Conservation (phyloP, 2,113 vertebrate species). For the Rhinoderma darwinii region DNA sequence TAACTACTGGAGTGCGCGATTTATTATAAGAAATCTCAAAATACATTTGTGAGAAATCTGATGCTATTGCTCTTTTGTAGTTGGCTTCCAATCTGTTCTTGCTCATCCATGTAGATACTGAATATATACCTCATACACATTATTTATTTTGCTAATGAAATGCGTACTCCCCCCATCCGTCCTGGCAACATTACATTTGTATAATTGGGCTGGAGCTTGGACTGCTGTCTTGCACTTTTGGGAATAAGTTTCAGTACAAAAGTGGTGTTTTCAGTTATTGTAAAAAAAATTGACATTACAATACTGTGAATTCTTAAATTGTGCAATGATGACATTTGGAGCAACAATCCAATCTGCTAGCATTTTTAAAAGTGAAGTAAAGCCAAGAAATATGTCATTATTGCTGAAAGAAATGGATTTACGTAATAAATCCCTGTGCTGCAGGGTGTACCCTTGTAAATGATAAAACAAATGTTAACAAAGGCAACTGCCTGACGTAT, state of each 20-base stretch:
- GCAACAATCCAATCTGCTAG: not conserved
- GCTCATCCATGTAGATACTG: not conserved
- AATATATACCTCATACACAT: not conserved
- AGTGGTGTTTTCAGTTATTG: not conserved
- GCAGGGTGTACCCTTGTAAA: not conserved
- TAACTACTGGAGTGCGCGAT: too few relatives aligned
- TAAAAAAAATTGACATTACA: not conserved
- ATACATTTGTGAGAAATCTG: not conserved
- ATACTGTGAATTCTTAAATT: slow-evolving; percentile 10
- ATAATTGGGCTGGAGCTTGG: not conserved
- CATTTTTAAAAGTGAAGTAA: not conserved
- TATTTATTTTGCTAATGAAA: not conserved
- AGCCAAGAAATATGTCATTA: slow-evolving; percentile 16
- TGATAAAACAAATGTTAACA: not conserved
- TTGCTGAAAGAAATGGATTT: not conserved
- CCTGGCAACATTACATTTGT: not conserved
- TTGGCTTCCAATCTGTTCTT: not conserved
- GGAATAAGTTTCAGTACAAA: slow-evolving; percentile 2
- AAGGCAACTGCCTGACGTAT: not conserved
- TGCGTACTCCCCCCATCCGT: not conserved
- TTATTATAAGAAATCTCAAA: not conserved
- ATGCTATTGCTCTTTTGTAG: not conserved
- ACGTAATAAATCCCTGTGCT: slow-evolving; percentile 2
- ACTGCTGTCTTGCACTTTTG: not conserved
- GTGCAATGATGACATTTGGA: slow-evolving; percentile 40